A percentile compares a stretch with the other conserved stretches of the same genome.
Evolutionary conservation across 2,888 invertebrate genomes (phyloP).

Genomic region (Priocnemis perturbator): DNA sequence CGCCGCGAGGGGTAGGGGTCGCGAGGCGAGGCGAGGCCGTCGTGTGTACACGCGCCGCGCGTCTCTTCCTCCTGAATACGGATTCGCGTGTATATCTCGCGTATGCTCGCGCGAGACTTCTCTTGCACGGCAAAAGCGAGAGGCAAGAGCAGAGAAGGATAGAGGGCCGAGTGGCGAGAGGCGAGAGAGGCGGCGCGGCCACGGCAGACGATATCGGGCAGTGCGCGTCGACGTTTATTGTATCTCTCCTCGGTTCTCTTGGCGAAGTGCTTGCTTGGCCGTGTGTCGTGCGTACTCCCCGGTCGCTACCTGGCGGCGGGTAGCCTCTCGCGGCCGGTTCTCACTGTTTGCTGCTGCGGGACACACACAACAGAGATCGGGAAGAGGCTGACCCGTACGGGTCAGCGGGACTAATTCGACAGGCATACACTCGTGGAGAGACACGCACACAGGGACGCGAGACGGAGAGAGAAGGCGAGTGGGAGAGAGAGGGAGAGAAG

Average conservation of each 20-base stretch:
- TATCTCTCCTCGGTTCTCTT: background rate
- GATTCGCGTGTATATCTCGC: slow-evolving; percentile 39
- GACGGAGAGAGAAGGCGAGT: background rate
- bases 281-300: slow-evolving; percentile 38
- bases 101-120: slow-evolving; percentile 15
- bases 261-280: slow-evolving; percentile 15
- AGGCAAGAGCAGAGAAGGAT: background rate
- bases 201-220: slow-evolving; percentile 34
- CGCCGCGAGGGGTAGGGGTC: slow-evolving; percentile 33
- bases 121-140: background rate
- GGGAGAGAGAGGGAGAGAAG: background rate
- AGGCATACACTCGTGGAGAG: too few relatives aligned
- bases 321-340: slow-evolving; percentile 20
- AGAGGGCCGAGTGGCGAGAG: slow-evolving; percentile 3
- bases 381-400: too few relatives aligned
- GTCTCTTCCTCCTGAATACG: slow-evolving; percentile 42
- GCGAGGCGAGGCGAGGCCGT: slow-evolving; percentile 36
- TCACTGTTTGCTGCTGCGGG: background rate
- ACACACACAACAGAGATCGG: too few relatives aligned
- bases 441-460: too few relatives aligned
- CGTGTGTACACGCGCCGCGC: slow-evolving; percentile 53
- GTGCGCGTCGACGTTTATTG: slow-evolving; percentile 34
- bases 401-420: too few relatives aligned
- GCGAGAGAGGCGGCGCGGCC: too few relatives aligned
- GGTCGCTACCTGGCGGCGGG: slow-evolving; percentile 46